phyloP scores from a whole-genome alignment of 2,888 invertebrate species.

The Microctonus aethiopoides region DNA sequence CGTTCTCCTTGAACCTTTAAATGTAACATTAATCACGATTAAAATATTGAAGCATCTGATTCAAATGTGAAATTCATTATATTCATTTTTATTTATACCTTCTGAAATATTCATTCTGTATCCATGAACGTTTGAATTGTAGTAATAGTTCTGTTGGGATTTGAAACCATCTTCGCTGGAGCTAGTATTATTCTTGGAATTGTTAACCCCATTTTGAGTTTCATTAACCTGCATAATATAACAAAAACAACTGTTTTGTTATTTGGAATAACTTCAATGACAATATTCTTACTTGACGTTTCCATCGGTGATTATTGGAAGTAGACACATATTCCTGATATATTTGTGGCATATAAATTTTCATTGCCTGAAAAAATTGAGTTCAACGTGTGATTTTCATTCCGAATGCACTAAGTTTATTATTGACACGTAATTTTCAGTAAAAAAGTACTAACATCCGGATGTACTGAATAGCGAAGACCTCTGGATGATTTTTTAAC shows the following conservation, averaged over 20 bases:
- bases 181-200: too few species aligned
- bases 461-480: too few species aligned
- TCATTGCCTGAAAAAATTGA: background rate
- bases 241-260: background rate
- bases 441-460: too few species aligned
- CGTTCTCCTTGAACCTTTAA: background rate
- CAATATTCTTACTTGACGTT: too few species aligned
- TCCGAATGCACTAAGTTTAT: too few species aligned
- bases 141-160: conserved; percentile 4
- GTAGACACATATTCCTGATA: too few species aligned
- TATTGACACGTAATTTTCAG: too few species aligned
- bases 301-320: too few species aligned
- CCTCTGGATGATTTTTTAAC: background rate
- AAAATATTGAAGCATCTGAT: background rate
- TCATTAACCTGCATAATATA: conserved; percentile 20
- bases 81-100: background rate
- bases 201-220: background rate
- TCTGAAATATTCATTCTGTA: background rate
- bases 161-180: conserved; percentile 1
- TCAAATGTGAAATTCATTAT: background rate
- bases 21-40: background rate
- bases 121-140: conserved; percentile 25
- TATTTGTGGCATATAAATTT: background rate
- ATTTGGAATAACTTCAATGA: too few species aligned
- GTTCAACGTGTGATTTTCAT: too few species aligned